Evolutionary conservation across 2,797 vertebrate genomes (phyloP).

Genomic region (Melanitta fusca): DNA sequence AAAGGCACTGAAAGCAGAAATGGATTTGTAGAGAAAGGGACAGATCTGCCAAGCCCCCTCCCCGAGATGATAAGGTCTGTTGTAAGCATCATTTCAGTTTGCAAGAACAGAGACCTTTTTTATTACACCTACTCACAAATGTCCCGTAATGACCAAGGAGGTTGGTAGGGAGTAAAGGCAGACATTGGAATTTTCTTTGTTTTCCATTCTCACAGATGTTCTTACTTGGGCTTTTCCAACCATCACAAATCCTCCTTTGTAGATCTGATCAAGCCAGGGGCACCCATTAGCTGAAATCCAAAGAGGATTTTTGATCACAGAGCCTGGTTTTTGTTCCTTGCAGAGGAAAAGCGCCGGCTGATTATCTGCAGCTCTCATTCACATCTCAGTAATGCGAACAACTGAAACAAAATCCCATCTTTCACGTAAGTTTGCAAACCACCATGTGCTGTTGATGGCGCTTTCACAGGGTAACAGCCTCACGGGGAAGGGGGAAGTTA

Average conservation of each 20-base stretch:
- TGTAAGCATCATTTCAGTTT: background rate
- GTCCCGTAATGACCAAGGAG: background rate
- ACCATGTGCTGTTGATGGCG: background rate
- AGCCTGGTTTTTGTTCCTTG: background rate
- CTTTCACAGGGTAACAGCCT: background rate
- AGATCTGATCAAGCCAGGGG: background rate
- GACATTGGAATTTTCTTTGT: background rate
- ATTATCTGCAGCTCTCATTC: background rate
- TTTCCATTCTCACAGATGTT: background rate
- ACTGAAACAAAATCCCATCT: background rate
- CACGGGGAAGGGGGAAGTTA: background rate
- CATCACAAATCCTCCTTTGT: background rate
- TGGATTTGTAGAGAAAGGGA: background rate
- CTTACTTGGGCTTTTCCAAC: background rate
- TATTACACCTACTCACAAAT: background rate
- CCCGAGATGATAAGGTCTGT: background rate
- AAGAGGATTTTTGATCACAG: background rate
- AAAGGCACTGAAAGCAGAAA: background rate
- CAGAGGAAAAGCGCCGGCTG: background rate
- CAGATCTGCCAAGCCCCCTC: background rate
- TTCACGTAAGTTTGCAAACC: background rate
- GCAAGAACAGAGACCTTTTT: background rate
- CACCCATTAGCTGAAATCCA: constrained; percentile 4
- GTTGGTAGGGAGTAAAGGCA: background rate
- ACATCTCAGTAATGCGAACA: background rate